Conservation (phyloP, 2,797 vertebrate genomes). For the Falco novaeseelandiae region DNA sequence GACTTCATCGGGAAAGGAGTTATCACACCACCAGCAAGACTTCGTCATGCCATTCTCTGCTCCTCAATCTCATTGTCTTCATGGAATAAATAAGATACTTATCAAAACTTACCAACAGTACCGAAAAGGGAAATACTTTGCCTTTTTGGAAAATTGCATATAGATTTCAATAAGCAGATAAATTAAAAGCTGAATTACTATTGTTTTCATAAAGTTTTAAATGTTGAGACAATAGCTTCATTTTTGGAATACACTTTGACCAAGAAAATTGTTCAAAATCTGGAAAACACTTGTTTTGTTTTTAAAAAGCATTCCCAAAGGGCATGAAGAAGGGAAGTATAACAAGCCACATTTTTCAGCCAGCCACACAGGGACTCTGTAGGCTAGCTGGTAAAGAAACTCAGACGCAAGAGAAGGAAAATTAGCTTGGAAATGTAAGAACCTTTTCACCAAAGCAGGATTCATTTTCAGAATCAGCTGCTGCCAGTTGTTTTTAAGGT, state of each 20-base stretch:
- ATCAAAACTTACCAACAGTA: not conserved
- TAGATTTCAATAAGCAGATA: not conserved
- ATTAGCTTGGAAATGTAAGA: not conserved
- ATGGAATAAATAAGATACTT: not conserved
- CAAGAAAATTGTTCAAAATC: not conserved
- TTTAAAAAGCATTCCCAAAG: not conserved
- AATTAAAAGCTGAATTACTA: not conserved
- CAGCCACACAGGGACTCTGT: not conserved
- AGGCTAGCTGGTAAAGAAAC: not conserved
- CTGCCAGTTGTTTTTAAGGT: not conserved
- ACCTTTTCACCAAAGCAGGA: not conserved
- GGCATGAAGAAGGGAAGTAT: not conserved
- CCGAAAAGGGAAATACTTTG: not conserved
- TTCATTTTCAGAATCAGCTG: not conserved
- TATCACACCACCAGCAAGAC: not conserved
- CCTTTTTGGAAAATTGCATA: not conserved
- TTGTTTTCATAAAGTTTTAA: not conserved
- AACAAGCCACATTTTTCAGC: not conserved
- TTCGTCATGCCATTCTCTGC: not conserved
- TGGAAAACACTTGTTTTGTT: not conserved
- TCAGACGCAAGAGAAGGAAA: not conserved
- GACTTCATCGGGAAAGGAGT: not conserved
- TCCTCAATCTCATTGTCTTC: not conserved
- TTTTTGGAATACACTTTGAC: not conserved
- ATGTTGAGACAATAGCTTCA: not conserved